Evolutionary conservation across 1,140 invertebrate genomes (phyloP).

Genomic region (Onthophagus taurus): DNA sequence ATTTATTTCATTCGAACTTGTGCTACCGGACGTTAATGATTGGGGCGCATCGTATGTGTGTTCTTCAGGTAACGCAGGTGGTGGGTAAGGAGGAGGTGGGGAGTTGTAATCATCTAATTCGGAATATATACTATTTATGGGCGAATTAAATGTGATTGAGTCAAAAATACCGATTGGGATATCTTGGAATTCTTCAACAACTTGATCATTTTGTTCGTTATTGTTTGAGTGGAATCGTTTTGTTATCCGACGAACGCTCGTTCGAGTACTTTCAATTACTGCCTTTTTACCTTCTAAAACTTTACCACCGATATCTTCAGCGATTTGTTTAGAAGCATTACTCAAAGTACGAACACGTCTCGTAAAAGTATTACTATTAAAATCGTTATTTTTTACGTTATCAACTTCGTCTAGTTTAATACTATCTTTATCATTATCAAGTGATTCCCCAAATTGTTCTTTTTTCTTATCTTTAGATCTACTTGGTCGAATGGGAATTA

Average conservation of each 20-base stretch:
- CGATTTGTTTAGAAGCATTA: slow-evolving; percentile 39
- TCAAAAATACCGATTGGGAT: slow-evolving; percentile 31
- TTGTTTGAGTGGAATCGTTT: slow-evolving; percentile 31
- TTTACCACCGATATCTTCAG: slow-evolving; percentile 42
- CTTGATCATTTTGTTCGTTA: slow-evolving; percentile 16
- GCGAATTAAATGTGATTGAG: slow-evolving; percentile 32
- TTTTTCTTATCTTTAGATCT: slow-evolving; percentile 13
- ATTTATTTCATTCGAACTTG: slow-evolving; percentile 25
- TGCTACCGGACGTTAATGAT: slow-evolving; percentile 37
- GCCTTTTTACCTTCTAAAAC: slow-evolving; percentile 42
- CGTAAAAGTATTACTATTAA: slow-evolving; percentile 23
- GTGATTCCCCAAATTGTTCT: slow-evolving; percentile 3
- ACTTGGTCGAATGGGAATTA: slow-evolving; percentile 16
- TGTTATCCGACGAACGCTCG: slow-evolving; percentile 39
- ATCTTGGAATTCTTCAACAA: slow-evolving; percentile 17
- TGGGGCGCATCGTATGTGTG: slow-evolving; percentile 48
- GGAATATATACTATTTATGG: slow-evolving; percentile 18
- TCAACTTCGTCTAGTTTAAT: slow-evolving; percentile 11
- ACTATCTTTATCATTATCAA: slow-evolving; percentile 12
- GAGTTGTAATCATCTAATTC: slow-evolving; percentile 36
- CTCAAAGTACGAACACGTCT: slow-evolving; percentile 32
- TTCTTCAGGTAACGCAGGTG: slow-evolving; percentile 48
- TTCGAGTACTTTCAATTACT: slow-evolving; percentile 42
- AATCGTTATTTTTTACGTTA: slow-evolving; percentile 4
- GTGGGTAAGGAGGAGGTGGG: slow-evolving; percentile 47